A percentile compares a stretch with the other conserved stretches of the same genome.
Evolutionary conservation across 2,113 vertebrate genomes (phyloP).

Genomic region (Xiphophorus hellerii): DNA sequence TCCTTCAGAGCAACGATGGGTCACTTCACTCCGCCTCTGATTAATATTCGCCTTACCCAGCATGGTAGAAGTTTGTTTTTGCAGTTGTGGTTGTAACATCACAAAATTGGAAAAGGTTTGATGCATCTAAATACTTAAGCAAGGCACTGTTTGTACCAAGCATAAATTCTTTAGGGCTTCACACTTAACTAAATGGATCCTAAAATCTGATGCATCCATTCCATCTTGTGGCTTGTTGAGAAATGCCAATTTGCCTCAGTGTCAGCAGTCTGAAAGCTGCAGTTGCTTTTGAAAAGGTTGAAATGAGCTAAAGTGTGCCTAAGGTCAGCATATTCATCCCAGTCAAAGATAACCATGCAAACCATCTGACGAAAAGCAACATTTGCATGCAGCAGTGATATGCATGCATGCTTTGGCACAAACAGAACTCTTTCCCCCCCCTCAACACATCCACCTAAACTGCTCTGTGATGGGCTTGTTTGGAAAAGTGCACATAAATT

Average conservation of each 20-base stretch:
- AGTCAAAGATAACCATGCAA: slow-evolving; percentile 33
- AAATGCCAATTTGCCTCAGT: slow-evolving; percentile 15
- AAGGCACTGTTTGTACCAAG: not conserved
- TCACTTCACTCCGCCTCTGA: not conserved
- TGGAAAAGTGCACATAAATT: slow-evolving; percentile 55
- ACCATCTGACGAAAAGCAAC: slow-evolving; percentile 20
- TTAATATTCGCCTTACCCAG: not conserved
- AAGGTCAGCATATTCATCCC: slow-evolving; percentile 20
- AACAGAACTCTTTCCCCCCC: slow-evolving; percentile 7
- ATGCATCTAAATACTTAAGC: not conserved
- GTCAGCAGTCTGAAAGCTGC: slow-evolving; percentile 8
- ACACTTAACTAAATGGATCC: not conserved
- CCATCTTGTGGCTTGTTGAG: slow-evolving; percentile 7
- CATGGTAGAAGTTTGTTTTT: not conserved
- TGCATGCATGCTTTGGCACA: slow-evolving; percentile 37
- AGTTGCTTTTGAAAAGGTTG: slow-evolving; percentile 20
- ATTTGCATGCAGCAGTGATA: slow-evolving; percentile 31
- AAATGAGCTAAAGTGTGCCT: slow-evolving; percentile 10
- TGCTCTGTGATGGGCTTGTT: slow-evolving; percentile 52
- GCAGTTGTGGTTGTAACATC: not conserved
- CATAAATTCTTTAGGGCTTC: not conserved
- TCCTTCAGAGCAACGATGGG: not conserved
- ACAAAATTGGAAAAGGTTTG: not conserved
- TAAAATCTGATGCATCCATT: not conserved
- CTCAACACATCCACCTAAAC: slow-evolving; percentile 30